Conservation (phyloP, 2,113 vertebrate species). For the Eclectus roratus region DNA sequence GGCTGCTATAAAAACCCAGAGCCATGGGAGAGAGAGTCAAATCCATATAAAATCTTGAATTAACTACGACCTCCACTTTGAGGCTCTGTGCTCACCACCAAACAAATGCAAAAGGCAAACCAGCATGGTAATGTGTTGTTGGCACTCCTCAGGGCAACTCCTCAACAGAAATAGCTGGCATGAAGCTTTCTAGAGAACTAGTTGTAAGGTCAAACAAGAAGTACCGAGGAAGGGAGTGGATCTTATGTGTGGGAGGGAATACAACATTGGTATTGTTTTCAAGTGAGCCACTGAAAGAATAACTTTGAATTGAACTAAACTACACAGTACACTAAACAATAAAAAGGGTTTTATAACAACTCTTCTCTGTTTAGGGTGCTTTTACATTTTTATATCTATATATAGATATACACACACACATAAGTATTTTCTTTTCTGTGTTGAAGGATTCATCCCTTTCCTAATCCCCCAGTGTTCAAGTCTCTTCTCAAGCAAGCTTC, state of each 20-base stretch:
- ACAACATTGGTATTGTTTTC: constrained; percentile 47
- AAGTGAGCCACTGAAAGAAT: neutral
- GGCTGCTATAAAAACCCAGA: neutral
- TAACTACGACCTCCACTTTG: neutral
- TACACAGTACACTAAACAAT: neutral
- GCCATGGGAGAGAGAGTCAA: neutral
- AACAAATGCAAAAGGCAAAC: neutral
- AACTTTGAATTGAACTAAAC: constrained; percentile 33
- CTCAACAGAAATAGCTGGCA: neutral
- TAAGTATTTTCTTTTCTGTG: accelerated
- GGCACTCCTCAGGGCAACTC: neutral
- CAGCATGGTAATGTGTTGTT: neutral
- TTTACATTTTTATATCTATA: accelerated
- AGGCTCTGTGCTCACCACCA: neutral
- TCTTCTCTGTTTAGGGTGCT: neutral
- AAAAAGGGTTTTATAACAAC: neutral
- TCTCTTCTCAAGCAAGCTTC: neutral
- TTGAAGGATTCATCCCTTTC: neutral
- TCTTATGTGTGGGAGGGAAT: neutral
- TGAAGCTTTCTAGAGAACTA: neutral
- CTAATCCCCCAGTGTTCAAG: neutral
- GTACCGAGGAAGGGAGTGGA: constrained; percentile 53
- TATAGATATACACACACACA: accelerated
- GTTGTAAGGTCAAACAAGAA: constrained; percentile 26
- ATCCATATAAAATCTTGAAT: neutral